Base-by-base conservation (phyloP, 2,888 invertebrate species). In the Tridacna crocea region DNA sequence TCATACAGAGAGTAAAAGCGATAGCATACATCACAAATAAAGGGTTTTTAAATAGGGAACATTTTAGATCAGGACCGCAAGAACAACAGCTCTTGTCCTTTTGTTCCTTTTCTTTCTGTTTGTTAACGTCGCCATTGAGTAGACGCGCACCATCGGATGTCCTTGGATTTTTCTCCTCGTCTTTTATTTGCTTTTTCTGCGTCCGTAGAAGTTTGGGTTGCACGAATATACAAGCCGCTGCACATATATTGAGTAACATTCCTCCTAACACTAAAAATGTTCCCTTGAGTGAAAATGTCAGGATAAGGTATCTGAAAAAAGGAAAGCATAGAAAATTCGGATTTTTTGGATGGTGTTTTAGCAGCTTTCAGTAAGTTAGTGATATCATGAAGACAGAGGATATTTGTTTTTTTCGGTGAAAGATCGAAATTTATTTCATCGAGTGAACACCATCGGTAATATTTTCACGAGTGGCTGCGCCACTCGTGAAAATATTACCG, bases 1-100 rank as follows among this genome's bases (percentile, higher is more conserved):
- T 96, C 0, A 97, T 97, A 96, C 97, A 96, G 3, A 97, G 95
- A 0, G 96, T 96, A 13, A 97, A 97, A 0, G 97, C 97, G 2
- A 96, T 95, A 82, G 96, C 96, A 94, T 97, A 96, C 87, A 97
- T 95, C 12, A 97, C 96, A 91, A 97, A 97, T 55, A 80, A 51
- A 15, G 84, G 83, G 74, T 84, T 87, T 77, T 76, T 79, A 58
- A 88, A 87, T 10, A 88, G 70, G 17, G 75, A 77, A 66, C 79
- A 86, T 26, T 78, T 80, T n/a, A 83, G 72, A 66, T 70, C 70
- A 6, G 70, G 70, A 12, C 70, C 70, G 4, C 47, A 70, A 26
- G 70, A 70, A 51, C 70, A 70, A 26, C 51, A 70, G 22, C 70
- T 51, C 26, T 48, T 70, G 51, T 70, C 51, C 22, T 51, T 36